These are phyloP conservation scores for Zaprionus nigranus DNA, from an alignment of 1,140 invertebrate genomes.

Conservation along the genomic window DNA sequence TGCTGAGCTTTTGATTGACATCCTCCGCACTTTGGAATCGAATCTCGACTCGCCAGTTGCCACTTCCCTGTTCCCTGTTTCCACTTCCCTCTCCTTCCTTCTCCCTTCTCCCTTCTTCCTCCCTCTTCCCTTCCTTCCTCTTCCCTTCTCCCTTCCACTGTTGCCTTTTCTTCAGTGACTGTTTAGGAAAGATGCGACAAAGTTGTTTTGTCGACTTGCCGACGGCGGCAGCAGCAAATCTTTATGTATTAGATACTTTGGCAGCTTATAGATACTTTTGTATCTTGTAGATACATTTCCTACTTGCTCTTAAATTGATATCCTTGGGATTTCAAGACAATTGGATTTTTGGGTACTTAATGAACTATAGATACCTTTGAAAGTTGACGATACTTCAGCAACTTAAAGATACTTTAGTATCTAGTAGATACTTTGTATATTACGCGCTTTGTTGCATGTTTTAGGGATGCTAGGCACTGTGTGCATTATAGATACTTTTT, in stretches of 20 bases:
- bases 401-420: not conserved
- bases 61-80: conserved; percentile 23
- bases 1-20: conserved; percentile 64
- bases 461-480: not conserved
- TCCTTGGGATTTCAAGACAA: not conserved
- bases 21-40: conserved; percentile 37
- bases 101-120: no score
- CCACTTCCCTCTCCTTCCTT: not conserved
- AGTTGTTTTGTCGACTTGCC: not conserved
- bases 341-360: not conserved
- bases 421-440: not conserved
- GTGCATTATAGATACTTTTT: not conserved
- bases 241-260: conserved; percentile 6
- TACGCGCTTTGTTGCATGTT: not conserved
- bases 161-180: not conserved
- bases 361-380: no score
- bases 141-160: not conserved
- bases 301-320: not conserved
- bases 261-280: not conserved
- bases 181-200: not conserved
- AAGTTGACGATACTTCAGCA: no score
- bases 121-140: not conserved
- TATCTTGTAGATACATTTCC: not conserved
- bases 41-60: conserved; percentile 24
- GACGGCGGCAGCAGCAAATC: not conserved